These are phyloP conservation scores for Brotula barbata DNA, from an alignment of 2,797 vertebrate species.

Conservation along the genomic window DNA sequence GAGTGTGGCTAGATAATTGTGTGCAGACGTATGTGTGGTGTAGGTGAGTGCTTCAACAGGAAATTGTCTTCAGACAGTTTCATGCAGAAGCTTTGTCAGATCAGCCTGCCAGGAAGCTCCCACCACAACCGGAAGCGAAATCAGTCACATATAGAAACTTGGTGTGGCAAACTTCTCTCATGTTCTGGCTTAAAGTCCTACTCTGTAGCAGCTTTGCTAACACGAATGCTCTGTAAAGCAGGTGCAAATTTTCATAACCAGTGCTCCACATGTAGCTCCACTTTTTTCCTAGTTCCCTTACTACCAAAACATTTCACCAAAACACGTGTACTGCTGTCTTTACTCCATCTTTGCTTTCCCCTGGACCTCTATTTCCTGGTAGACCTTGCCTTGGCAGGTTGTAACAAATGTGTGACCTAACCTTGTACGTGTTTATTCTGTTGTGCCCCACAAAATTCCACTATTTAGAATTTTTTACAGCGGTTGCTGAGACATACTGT, in stretches of 20 bases:
- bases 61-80: constrained; percentile 73
- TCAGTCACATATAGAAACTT: constrained; percentile 65
- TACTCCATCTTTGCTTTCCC: constrained; percentile 15
- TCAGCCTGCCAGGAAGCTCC: constrained; percentile 75
- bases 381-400: constrained; percentile 25
- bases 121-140: constrained; percentile 78
- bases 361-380: constrained; percentile 19
- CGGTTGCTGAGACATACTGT: too few species aligned
- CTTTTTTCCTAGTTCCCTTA: constrained; percentile 12
- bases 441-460: too few species aligned
- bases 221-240: constrained; percentile 20
- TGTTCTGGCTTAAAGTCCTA: constrained; percentile 26
- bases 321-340: background rate
- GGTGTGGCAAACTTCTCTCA: constrained; percentile 33
- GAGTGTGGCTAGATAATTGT: constrained; percentile 16
- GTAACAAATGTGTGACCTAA: constrained; percentile 19
- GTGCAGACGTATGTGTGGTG: constrained; percentile 28
- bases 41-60: constrained; percentile 73
- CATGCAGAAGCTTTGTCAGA: constrained; percentile 57
- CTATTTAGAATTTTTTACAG: too few species aligned
- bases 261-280: constrained; percentile 3
- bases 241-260: constrained; percentile 7
- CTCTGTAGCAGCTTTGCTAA: constrained; percentile 23
- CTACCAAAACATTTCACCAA: constrained; percentile 3
- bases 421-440: background rate